Percentiles rank a stretch among this genome's conserved stretches.
These are phyloP conservation scores for Tachystola acroxantha DNA, from an alignment of 2,888 invertebrate genomes.

Conservation along the genomic window DNA sequence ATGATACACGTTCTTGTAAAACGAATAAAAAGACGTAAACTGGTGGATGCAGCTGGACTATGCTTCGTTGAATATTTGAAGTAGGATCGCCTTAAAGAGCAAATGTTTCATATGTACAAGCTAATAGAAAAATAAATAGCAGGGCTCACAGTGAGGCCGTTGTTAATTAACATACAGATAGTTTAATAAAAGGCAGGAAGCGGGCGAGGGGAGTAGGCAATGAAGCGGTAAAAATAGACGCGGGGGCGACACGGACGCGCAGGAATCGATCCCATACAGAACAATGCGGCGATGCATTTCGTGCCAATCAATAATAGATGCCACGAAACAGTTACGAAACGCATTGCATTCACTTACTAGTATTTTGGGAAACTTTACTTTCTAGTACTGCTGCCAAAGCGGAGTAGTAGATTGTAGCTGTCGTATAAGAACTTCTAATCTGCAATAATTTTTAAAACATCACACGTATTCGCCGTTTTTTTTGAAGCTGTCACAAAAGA, in stretches of 20 bases:
- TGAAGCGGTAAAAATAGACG: slow-evolving; percentile 78
- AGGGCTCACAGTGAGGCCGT: slow-evolving; percentile 56
- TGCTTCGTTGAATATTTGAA: slow-evolving; percentile 22
- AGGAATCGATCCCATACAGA: slow-evolving; percentile 65
- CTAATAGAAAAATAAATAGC: slow-evolving; percentile 69
- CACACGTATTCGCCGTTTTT: too few relatives aligned
- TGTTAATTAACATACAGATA: slow-evolving; percentile 78
- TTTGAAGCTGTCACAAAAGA: too few relatives aligned
- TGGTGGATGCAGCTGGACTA: slow-evolving; percentile 9
- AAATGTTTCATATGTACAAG: slow-evolving; percentile 48
- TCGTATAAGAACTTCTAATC: too few relatives aligned
- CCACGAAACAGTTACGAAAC: slow-evolving; percentile 22
- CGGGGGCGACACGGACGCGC: slow-evolving; percentile 61
- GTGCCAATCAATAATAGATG: slow-evolving; percentile 66
- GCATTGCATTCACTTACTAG: not conserved
- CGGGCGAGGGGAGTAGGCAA: slow-evolving; percentile 73
- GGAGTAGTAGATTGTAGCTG: too few relatives aligned
- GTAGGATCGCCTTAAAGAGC: slow-evolving; percentile 43
- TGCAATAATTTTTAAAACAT: too few relatives aligned
- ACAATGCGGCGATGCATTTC: slow-evolving; percentile 59
- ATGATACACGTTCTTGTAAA: slow-evolving; percentile 23
- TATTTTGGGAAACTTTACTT: too few relatives aligned
- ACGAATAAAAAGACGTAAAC: slow-evolving; percentile 22
- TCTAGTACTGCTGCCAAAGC: too few relatives aligned
- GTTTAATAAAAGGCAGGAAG: slow-evolving; percentile 78